Evolutionary conservation across 2,113 vertebrate genomes (phyloP).

Genomic region (Tachysurus fulvidraco): DNA sequence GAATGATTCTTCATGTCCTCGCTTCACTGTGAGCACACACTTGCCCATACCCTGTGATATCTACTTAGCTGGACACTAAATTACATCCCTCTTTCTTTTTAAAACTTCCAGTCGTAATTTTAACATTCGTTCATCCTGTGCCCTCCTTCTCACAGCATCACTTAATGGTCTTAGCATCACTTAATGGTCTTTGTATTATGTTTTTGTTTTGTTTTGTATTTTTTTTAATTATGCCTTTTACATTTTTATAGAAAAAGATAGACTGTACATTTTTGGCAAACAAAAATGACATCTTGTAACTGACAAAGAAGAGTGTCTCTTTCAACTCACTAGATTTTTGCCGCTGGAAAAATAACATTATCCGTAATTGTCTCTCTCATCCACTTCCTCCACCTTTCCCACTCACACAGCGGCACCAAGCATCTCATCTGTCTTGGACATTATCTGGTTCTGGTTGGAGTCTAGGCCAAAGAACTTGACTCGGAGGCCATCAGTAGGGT

Average conservation of each 20-base stretch:
- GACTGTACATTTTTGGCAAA: conserved; percentile 74
- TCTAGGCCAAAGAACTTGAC: conserved; percentile 97
- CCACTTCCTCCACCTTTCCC: conserved; percentile 1
- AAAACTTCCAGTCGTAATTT: conserved; percentile 26
- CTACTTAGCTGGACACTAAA: conserved; percentile 36
- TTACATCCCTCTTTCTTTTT: conserved; percentile 14
- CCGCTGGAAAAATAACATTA: conserved; percentile 46
- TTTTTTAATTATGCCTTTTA: conserved; percentile 59
- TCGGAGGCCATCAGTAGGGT: conserved; percentile 89
- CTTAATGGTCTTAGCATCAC: conserved; percentile 42
- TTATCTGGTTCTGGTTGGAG: conserved; percentile 98
- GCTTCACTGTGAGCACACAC: conserved; percentile 17
- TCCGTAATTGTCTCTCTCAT: conserved; percentile 32
- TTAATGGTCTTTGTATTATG: conserved; percentile 45
- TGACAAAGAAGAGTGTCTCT: conserved; percentile 44
- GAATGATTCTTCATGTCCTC: conserved; percentile 30
- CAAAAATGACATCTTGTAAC: conserved; percentile 58
- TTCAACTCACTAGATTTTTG: conserved; percentile 56
- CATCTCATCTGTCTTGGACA: conserved; percentile 89
- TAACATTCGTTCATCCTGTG: conserved; percentile 41
- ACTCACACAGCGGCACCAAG: conserved; percentile 86
- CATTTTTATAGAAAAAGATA: conserved; percentile 71
- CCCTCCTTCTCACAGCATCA: conserved; percentile 31
- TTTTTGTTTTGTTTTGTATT: conserved; percentile 62
- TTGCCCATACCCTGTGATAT: conserved; percentile 55